phyloP scores from a whole-genome alignment of 35 echinoderm and acorn worm species.

The Apostichopus japonicus region DNA sequence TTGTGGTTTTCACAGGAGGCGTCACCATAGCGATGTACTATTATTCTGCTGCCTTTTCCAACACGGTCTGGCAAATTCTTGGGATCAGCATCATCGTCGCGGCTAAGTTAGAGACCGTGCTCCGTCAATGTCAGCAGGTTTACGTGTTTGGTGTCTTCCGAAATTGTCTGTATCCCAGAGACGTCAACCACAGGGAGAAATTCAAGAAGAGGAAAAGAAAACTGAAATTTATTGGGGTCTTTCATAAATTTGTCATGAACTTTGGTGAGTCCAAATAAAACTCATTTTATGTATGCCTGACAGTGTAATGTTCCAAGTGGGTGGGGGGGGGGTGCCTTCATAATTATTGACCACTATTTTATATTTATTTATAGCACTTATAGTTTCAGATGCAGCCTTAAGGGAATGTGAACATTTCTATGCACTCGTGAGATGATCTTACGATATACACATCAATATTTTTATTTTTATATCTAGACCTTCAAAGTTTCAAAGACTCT shows the following conservation, averaged over 20 bases:
- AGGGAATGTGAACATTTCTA: too few species aligned
- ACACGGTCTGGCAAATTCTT: slow-evolving; percentile 41
- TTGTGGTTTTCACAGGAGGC: slow-evolving; percentile 62
- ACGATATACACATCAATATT: too few species aligned
- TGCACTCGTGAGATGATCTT: too few species aligned
- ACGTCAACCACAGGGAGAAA: slow-evolving; percentile 57
- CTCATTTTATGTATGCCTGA: background rate
- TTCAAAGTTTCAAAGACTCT: too few species aligned
- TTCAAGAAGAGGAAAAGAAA: slow-evolving; percentile 76
- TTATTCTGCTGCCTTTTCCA: background rate
- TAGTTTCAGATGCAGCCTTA: too few species aligned
- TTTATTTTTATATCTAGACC: too few species aligned
- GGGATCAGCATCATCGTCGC: slow-evolving; percentile 61
- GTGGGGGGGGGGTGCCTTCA: too few species aligned
- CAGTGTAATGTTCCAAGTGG: background rate
- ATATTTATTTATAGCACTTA: too few species aligned
- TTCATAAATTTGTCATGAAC: slow-evolving; percentile 71
- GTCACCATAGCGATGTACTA: slow-evolving; percentile 49
- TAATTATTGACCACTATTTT: too few species aligned
- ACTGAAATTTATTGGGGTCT: slow-evolving; percentile 54
- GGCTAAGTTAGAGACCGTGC: slow-evolving; percentile 58
- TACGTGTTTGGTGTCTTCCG: slow-evolving; percentile 84
- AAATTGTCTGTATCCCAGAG: slow-evolving; percentile 81
- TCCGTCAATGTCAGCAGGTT: slow-evolving; percentile 64
- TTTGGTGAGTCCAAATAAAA: slow-evolving; percentile 66